A percentile compares a stretch with the other conserved stretches of the same genome.
Evolutionary conservation across 2,888 invertebrate species (phyloP).

Genomic region (Polyploca ridens): DNA sequence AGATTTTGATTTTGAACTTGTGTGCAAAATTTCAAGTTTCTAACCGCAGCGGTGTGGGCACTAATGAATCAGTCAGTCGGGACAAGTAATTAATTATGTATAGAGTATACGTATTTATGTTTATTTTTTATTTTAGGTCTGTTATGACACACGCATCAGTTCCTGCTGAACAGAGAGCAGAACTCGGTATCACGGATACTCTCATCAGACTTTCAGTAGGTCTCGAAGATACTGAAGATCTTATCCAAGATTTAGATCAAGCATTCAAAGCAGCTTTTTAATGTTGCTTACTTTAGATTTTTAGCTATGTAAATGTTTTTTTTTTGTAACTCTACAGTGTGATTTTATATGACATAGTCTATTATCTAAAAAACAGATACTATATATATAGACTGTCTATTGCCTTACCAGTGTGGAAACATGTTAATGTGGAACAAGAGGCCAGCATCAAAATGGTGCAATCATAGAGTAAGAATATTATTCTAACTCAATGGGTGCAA

Average conservation of each 20-base stretch:
- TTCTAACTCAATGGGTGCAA: too few relatives aligned
- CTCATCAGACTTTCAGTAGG: constrained; percentile 96
- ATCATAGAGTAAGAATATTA: too few relatives aligned
- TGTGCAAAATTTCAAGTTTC: too few relatives aligned
- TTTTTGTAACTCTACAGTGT: background rate
- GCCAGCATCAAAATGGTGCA: background rate
- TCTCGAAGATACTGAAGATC: constrained; percentile 93
- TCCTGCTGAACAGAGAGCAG: constrained; percentile 88
- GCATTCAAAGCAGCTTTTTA: constrained; percentile 87
- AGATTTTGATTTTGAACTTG: too few relatives aligned
- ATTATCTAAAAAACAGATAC: background rate
- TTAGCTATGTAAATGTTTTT: background rate
- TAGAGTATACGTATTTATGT: constrained; percentile 7
- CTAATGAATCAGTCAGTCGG: too few relatives aligned
- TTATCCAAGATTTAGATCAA: constrained; percentile 92
- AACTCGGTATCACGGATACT: constrained; percentile 92
- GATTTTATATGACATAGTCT: background rate
- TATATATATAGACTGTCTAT: background rate
- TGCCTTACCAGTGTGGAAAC: background rate
- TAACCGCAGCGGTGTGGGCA: background rate
- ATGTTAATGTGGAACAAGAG: background rate
- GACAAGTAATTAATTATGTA: too few relatives aligned
- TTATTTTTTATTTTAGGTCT: constrained; percentile 86
- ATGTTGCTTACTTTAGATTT: constrained; percentile 11
- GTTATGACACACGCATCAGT: constrained; percentile 98